Percentiles rank a stretch among this genome's conserved stretches.
phyloP scores from a whole-genome alignment of 2,888 invertebrate species.

The Neoaliturus tenellus region DNA sequence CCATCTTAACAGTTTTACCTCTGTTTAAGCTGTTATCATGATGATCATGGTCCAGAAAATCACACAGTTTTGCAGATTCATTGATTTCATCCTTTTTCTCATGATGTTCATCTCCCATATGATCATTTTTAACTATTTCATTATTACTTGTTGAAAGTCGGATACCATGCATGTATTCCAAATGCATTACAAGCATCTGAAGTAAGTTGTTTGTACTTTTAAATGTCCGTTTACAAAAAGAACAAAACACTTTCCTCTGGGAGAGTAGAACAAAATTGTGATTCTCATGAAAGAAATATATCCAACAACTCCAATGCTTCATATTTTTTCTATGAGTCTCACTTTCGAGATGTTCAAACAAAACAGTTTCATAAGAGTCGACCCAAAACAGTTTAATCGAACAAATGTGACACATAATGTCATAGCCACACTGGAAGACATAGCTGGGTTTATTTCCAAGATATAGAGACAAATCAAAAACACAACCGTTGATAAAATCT shows the following conservation, averaged over 20 bases:
- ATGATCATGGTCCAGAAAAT: not conserved
- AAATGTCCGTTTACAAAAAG: not conserved
- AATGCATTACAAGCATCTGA: too few relatives aligned
- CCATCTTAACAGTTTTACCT: too few relatives aligned
- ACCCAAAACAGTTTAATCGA: not conserved
- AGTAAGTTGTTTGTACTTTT: too few relatives aligned
- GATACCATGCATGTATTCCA: too few relatives aligned
- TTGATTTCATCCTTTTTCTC: too few relatives aligned
- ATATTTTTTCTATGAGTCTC: not conserved
- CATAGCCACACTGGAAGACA: not conserved
- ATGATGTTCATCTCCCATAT: too few relatives aligned
- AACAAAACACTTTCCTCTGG: not conserved
- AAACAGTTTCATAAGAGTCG: not conserved
- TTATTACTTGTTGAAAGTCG: too few relatives aligned
- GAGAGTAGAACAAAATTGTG: not conserved
- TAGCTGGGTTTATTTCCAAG: constrained; percentile 5
- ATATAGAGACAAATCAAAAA: not conserved
- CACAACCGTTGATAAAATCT: not conserved
- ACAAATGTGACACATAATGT: not conserved
- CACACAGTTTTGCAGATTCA: too few relatives aligned
- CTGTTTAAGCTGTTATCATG: not conserved
- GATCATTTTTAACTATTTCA: too few relatives aligned
- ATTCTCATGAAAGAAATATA: not conserved
- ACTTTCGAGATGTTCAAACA: not conserved
- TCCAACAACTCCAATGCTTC: not conserved